Percentiles rank a stretch among this genome's conserved stretches.
These are phyloP conservation scores for Drosophila auraria DNA, from an alignment of 1,140 invertebrate genomes.

Conservation along the genomic window DNA sequence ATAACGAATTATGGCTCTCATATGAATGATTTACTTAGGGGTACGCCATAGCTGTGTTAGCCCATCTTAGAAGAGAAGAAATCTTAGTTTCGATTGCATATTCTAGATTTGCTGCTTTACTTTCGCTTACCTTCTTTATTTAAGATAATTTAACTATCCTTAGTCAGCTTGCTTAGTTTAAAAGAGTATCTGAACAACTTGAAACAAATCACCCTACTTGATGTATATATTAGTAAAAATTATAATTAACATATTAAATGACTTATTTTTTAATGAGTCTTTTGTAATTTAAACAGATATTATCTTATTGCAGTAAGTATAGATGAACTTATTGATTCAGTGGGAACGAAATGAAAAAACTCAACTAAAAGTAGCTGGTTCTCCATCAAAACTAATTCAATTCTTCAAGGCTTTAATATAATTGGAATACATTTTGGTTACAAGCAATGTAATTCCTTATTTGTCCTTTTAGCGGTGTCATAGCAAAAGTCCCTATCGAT, in stretches of 20 bases:
- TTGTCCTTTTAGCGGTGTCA: background rate
- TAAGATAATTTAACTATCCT: background rate
- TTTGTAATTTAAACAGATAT: background rate
- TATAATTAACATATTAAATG: constrained; percentile 2
- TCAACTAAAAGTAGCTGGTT: background rate
- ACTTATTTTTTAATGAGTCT: background rate
- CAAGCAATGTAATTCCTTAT: background rate
- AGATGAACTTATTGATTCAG: background rate
- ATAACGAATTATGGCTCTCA: background rate
- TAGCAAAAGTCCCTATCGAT: background rate
- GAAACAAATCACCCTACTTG: background rate
- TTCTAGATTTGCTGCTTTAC: constrained; percentile 43
- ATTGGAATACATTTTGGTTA: no score
- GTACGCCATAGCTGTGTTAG: background rate
- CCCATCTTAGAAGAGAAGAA: constrained; percentile 9
- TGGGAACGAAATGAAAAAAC: background rate
- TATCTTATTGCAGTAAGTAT: background rate
- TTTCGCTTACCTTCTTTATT: background rate
- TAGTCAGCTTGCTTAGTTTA: background rate
- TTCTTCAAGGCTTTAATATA: no score
- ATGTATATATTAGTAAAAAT: constrained; percentile 2
- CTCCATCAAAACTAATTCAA: no score
- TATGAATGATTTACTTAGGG: background rate
- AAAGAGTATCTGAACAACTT: background rate
- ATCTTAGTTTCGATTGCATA: constrained; percentile 26